Conservation (phyloP, 64 coral and sea anemone species). For the Hydrozoanthus tunicans region DNA sequence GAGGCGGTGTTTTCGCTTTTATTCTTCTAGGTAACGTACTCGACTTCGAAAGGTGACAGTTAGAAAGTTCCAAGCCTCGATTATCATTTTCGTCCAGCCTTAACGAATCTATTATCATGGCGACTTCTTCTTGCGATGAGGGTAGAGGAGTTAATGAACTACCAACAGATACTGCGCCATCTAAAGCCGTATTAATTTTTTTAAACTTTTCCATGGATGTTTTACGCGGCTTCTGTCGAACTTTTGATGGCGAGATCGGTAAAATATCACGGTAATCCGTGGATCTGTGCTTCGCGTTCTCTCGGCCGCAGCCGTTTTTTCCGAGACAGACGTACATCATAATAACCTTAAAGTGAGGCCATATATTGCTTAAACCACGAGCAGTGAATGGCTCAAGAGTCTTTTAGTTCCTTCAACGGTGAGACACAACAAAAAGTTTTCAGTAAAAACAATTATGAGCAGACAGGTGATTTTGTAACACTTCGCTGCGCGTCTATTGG, state of each 20-base stretch:
- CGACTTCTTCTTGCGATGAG: slow-evolving; percentile 18
- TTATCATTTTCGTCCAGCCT: slow-evolving; percentile 58
- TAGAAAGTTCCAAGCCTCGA: not conserved
- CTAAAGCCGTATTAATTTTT: slow-evolving; percentile 28
- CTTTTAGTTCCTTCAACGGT: not conserved
- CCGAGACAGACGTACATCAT: slow-evolving; percentile 91
- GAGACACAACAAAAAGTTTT: slow-evolving; percentile 57
- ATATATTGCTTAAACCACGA: not conserved
- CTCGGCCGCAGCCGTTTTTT: slow-evolving; percentile 69
- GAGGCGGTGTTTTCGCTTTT: slow-evolving; percentile 76
- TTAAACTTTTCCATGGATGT: slow-evolving; percentile 51
- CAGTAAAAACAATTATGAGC: slow-evolving; percentile 24
- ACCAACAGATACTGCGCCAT: slow-evolving; percentile 14
- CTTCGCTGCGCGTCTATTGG: slow-evolving; percentile 25
- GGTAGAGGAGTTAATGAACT: slow-evolving; percentile 20
- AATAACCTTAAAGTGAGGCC: slow-evolving; percentile 29
- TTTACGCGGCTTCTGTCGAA: slow-evolving; percentile 63
- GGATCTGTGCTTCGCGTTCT: slow-evolving; percentile 63
- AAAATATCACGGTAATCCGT: slow-evolving; percentile 85
- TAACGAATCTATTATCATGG: slow-evolving; percentile 48
- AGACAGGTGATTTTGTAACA: slow-evolving; percentile 28
- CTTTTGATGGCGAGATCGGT: slow-evolving; percentile 91
- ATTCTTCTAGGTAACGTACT: slow-evolving; percentile 75
- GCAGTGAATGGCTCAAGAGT: slow-evolving; percentile 11
- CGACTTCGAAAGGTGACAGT: slow-evolving; percentile 58